These are phyloP conservation scores for Solea solea DNA, from an alignment of 2,113 vertebrate genomes.

Conservation along the genomic window DNA sequence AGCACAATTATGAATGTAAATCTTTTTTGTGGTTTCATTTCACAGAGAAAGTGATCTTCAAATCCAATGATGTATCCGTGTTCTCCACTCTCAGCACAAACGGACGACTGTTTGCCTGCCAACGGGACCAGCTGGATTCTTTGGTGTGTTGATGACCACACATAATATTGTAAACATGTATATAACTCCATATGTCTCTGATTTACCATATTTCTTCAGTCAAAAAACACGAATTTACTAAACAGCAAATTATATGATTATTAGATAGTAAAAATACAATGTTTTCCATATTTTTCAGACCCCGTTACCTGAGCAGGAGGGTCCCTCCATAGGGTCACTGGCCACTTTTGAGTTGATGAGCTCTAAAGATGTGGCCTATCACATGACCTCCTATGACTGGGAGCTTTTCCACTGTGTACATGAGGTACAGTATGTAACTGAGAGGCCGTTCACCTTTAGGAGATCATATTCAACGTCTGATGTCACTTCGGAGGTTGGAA, in stretches of 20 bases:
- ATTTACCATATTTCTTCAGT: too few species aligned
- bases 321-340: slow-evolving; percentile 88
- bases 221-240: too few species aligned
- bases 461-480: not conserved
- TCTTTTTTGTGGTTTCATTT: not conserved
- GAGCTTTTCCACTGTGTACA: slow-evolving; percentile 98
- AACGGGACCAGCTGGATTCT: slow-evolving; percentile 92
- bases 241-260: too few species aligned
- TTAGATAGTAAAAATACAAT: not conserved
- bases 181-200: too few species aligned
- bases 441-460: not conserved
- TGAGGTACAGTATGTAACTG: slow-evolving; percentile 82
- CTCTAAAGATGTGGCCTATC: slow-evolving; percentile 95
- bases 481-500: not conserved
- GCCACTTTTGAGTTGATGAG: slow-evolving; percentile 96
- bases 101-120: slow-evolving; percentile 93
- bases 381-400: slow-evolving; percentile 97
- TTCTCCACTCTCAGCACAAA: slow-evolving; percentile 96
- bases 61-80: slow-evolving; percentile 93
- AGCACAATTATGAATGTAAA: not conserved
- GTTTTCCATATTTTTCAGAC: slow-evolving; percentile 75
- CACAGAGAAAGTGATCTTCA: slow-evolving; percentile 93
- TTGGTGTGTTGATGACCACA: slow-evolving; percentile 84
- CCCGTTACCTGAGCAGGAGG: slow-evolving; percentile 95
- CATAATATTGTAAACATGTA: too few species aligned